Percentiles rank a stretch among this genome's conserved stretches.
Conservation (phyloP, 2,113 vertebrate genomes). For the Anoplopoma fimbria region DNA sequence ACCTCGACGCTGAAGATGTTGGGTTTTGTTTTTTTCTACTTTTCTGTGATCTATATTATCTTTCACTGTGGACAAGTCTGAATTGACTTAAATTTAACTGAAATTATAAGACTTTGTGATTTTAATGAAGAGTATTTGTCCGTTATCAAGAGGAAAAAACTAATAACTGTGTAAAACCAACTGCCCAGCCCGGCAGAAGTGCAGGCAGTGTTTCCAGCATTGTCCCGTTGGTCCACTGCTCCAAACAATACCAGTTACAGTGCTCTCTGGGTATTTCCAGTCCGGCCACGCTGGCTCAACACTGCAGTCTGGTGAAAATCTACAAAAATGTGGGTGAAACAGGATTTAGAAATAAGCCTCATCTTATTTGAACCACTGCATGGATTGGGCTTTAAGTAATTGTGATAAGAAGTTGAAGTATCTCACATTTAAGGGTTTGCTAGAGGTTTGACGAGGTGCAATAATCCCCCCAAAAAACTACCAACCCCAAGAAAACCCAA, state of each 20-base stretch:
- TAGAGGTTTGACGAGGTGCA: not conserved
- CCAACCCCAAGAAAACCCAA: not conserved
- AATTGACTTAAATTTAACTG: not conserved
- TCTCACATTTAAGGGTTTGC: not conserved
- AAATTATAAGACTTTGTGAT: not conserved
- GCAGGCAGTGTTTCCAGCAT: slow-evolving; percentile 22
- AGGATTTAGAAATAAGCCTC: too few species aligned
- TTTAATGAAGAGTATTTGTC: too few species aligned
- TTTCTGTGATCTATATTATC: too few species aligned
- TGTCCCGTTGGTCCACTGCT: slow-evolving; percentile 2
- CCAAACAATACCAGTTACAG: not conserved
- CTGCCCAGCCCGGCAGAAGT: too few species aligned
- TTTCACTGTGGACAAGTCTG: too few species aligned
- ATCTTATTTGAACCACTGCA: not conserved
- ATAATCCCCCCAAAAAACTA: not conserved
- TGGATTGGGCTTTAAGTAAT: not conserved
- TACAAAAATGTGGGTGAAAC: too few species aligned
- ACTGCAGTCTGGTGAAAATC: not conserved
- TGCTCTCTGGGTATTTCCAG: slow-evolving; percentile 50
- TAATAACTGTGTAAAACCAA: not conserved
- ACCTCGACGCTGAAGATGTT: too few species aligned
- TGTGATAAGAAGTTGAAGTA: not conserved
- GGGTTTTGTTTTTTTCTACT: too few species aligned
- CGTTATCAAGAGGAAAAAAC: too few species aligned
- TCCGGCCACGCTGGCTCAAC: not conserved